Base-by-base conservation (phyloP, 1,140 invertebrate genomes). In the Asbolus verrucosus region DNA sequence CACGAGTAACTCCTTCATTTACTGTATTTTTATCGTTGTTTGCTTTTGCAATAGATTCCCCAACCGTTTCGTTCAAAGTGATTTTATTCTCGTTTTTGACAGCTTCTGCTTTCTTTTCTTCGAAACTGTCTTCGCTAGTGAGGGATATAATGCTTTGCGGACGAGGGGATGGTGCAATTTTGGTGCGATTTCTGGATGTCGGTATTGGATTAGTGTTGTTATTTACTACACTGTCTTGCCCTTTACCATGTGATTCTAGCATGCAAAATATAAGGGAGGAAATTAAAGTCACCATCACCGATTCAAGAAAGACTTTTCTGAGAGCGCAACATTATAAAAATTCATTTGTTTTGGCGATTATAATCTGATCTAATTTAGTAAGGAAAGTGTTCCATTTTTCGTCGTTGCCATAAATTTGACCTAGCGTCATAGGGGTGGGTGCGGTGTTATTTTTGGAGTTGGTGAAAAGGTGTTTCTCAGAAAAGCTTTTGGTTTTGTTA, bases 251-350 rank as follows among this genome's bases (percentile, higher is more conserved):
- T 62, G 70, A 63, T 69, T 73, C 77, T 80, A 78, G 71, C 78
- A 79, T 80, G 78, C 78, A 80, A 79, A 79, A 78, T 75, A 76
- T 59, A 75, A 76, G 73, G 74, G 27, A 6, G 46, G 2, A 1
- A 24, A n/a, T 54, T 54, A 54, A 13, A 50, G 43, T 21, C 6
- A 30, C 46, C 46, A 27, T 27, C 62, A 65, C 62, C 33, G 14
- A 30, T 41, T 27, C 11, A 63, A 63, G 6, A 13, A 16, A 41
- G 11, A 11, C 46, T 24, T 24, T 54, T 54, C 21, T 54, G 46
- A 54, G 3, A 6, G 30, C 33, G 14, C 11, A 11, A 1, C 21
- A 15, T 67, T 41, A 73, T 11, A 75, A 59, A 46, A 72, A 69
- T 19, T 73, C 71, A 54, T 31, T 43, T 9, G 30, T 66, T 68